Evolutionary conservation across 2,888 invertebrate genomes (phyloP).

Genomic region (Andrena fulva): DNA sequence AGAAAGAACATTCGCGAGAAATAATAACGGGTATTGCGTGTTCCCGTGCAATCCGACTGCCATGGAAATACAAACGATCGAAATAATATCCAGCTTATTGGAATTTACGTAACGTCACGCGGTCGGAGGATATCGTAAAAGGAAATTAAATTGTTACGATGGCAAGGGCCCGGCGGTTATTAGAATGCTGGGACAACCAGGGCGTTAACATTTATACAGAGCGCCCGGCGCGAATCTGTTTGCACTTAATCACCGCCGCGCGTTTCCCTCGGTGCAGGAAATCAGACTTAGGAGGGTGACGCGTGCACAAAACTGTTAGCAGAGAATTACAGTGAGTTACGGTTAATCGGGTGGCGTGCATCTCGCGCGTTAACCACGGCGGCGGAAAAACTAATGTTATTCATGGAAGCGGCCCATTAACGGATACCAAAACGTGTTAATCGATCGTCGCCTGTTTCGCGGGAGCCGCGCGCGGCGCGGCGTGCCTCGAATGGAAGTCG

Average conservation of each 20-base stretch:
- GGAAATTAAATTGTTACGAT: slow-evolving; percentile 1
- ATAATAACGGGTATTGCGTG: slow-evolving; percentile 29
- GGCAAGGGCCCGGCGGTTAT: background rate
- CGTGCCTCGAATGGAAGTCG: background rate
- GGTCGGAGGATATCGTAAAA: background rate
- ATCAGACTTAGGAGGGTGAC: slow-evolving; percentile 9
- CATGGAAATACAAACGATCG: slow-evolving; percentile 8
- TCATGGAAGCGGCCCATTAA: slow-evolving; percentile 33
- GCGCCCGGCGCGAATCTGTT: background rate
- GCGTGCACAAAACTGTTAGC: slow-evolving; percentile 28
- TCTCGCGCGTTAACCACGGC: slow-evolving; percentile 17
- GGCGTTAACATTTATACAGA: too few relatives aligned
- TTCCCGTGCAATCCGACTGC: background rate
- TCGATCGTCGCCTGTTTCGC: slow-evolving; percentile 16
- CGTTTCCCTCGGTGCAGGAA: slow-evolving; percentile 12
- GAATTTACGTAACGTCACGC: slow-evolving; percentile 14
- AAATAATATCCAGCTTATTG: slow-evolving; percentile 21
- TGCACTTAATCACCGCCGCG: background rate
- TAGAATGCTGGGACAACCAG: too few relatives aligned
- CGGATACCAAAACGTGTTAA: slow-evolving; percentile 26
- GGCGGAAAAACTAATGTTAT: slow-evolving; percentile 16
- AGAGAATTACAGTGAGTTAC: slow-evolving; percentile 49
- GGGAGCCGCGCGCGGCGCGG: background rate
- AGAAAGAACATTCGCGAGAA: slow-evolving; percentile 31
- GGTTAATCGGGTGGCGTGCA: slow-evolving; percentile 45